phyloP scores from a whole-genome alignment of 2,113 vertebrate genomes.

The Lucifuga dentata region DNA sequence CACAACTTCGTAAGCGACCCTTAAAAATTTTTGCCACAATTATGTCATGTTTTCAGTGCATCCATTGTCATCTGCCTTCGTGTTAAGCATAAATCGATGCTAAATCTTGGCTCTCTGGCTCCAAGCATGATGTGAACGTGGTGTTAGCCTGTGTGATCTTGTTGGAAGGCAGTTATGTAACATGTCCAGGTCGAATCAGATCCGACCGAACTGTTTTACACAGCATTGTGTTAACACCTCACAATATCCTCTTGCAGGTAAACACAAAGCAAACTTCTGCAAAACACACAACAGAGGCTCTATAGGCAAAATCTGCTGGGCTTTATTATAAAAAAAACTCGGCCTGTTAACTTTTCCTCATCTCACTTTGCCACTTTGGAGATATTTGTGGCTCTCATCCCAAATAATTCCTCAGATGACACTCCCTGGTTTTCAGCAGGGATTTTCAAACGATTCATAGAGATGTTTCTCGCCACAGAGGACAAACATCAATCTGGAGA shows the following conservation, averaged over 20 bases:
- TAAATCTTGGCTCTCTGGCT: conserved; percentile 44
- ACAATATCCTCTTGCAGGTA: conserved; percentile 23
- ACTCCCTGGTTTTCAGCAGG: too few relatives aligned
- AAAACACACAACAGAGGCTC: neutral
- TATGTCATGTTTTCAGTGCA: too few relatives aligned
- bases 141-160: conserved; percentile 47
- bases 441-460: too few relatives aligned
- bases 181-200: conserved; percentile 42
- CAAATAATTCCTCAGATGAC: too few relatives aligned
- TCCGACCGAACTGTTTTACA: conserved; percentile 40
- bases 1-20: too few relatives aligned
- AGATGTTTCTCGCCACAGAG: neutral
- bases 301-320: neutral
- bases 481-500: too few relatives aligned
- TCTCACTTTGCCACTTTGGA: too few relatives aligned
- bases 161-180: conserved; percentile 60
- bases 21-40: too few relatives aligned
- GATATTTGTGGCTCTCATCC: too few relatives aligned
- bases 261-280: conserved; percentile 29
- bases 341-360: neutral
- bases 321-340: conserved; percentile 18
- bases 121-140: conserved; percentile 51
- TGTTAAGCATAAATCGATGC: too few relatives aligned
- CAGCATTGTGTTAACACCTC: conserved; percentile 32
- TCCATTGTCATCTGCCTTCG: too few relatives aligned